phyloP scores from a whole-genome alignment of 2,797 vertebrate genomes.

The Botia almorhae region DNA sequence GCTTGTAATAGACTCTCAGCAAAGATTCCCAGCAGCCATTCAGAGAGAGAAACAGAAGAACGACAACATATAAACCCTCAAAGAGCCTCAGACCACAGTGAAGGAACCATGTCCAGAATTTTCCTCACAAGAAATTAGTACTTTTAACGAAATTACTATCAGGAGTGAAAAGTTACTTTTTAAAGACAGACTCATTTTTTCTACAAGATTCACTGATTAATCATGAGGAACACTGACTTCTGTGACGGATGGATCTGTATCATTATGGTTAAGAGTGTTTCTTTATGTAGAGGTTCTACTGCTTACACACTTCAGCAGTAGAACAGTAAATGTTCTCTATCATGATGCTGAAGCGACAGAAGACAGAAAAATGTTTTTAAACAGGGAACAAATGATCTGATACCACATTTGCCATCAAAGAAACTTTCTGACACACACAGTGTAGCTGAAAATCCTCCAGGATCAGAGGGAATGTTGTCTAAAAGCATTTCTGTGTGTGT shows the following conservation, averaged over 20 bases:
- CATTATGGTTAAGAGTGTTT: no score
- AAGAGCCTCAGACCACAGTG: neutral
- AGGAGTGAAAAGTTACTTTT: no score
- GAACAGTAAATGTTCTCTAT: neutral
- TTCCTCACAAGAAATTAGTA: no score
- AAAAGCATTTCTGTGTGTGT: constrained; percentile 6
- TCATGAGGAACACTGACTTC: neutral
- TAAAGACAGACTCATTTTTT: no score
- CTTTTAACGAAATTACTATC: no score
- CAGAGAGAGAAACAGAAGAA: neutral
- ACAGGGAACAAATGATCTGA: neutral
- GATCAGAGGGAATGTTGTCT: neutral
- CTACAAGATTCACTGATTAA: no score
- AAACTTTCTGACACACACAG: constrained; percentile 7
- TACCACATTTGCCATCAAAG: neutral
- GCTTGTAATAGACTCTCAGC: constrained; percentile 19
- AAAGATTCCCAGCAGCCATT: neutral
- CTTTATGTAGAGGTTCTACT: no score
- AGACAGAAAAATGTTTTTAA: neutral
- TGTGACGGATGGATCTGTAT: neutral
- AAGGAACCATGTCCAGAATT: no score
- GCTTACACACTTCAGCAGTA: neutral
- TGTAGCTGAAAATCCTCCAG: neutral
- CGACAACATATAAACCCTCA: neutral
- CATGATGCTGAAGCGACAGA: no score